Base-by-base conservation (phyloP, 2,888 invertebrate genomes). In the Phengaris arion region DNA sequence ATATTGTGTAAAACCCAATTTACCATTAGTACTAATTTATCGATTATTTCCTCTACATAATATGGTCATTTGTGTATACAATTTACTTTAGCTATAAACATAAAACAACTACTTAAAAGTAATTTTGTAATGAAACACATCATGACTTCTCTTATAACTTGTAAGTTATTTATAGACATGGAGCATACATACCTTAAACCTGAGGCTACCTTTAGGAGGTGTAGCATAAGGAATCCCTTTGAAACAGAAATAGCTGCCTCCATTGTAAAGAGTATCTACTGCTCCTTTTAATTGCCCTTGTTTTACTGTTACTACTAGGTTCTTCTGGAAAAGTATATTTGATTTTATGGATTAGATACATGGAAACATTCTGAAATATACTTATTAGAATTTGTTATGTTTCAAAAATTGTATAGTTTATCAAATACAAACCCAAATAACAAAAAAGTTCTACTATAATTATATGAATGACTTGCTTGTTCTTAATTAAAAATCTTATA, bases 171-270 rank as follows among this genome's bases (percentile, higher is more conserved):
- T 35, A 4, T 35, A 35, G 35, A 35, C 35, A 48, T 48, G 48
- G 8, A 15, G 0, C 15, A 15, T 22, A 64, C 89, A 88, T 83
- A 94, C 94, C 92, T 91, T 86, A 80, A 94, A 94, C 79, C 94
- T 84, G 0, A 94, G 86, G 13, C 88, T 79, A 7, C 90, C 91
- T 6, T 94, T 64, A 0, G 94, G 94, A 35, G 94, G 91, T 68
- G 87, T 80, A 0, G 94, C 94, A 76, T 93, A 94, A 0, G 94
- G 94, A 74, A 94, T 90, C 48, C 94, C 94, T 77, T 86, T 88
- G 64, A 89, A 89, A 74, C 86, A 87, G 75, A 81, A 85, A 78
- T 83, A 88, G 7, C 68, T 76, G 12, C 81, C 79, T 9, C 87
- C 89, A 81, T 87, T 85, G 6, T 85, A 76, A 4, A 86, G 81